Evolutionary conservation across 2,888 invertebrate species (phyloP).

Genomic region (Gastracanthus pulcherrimus): DNA sequence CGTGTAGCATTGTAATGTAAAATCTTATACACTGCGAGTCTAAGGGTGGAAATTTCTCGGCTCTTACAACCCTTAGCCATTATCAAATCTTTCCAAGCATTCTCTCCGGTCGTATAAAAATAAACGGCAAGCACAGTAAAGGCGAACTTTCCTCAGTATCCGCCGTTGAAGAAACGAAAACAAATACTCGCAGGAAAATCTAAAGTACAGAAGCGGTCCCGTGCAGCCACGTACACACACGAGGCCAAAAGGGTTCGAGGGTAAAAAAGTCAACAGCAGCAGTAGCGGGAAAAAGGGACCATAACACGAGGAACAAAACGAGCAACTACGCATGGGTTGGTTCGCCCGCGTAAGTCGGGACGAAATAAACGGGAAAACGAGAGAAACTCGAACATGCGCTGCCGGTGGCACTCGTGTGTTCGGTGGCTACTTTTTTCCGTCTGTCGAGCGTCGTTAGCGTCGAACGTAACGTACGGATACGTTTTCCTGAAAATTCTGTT

Average conservation of each 20-base stretch:
- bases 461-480: neutral
- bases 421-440: neutral
- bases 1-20: too few relatives aligned
- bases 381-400: neutral
- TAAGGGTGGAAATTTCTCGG: too few relatives aligned
- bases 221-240: neutral
- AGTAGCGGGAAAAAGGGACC: neutral
- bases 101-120: neutral
- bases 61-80: too few relatives aligned
- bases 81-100: neutral
- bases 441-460: neutral
- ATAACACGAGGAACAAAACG: neutral
- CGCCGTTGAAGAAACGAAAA: neutral
- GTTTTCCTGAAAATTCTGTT: neutral
- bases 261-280: neutral
- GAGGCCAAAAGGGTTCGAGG: neutral
- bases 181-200: neutral
- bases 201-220: neutral
- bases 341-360: neutral
- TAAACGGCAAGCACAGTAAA: neutral
- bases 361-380: neutral
- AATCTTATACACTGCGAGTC: too few relatives aligned
- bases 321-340: neutral
- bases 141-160: neutral
- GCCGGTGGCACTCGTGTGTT: neutral